Base-by-base conservation (phyloP, 2,888 invertebrate species). In the Platycnemis pennipes region DNA sequence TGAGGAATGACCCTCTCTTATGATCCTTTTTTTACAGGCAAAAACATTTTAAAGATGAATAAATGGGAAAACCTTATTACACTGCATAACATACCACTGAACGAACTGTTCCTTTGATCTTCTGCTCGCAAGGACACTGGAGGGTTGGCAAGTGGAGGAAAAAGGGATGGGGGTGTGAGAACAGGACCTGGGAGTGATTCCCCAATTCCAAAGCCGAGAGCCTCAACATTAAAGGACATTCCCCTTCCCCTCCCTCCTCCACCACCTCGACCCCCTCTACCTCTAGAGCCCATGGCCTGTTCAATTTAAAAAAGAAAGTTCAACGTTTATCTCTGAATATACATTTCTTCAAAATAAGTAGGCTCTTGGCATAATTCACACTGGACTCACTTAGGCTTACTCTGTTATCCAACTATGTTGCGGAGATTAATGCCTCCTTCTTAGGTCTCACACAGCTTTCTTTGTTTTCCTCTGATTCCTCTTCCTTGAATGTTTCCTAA, bases 141-240 rank as follows among this genome's bases (percentile, higher is more conserved):
- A 94, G 96, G 97, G 95, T 96, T 96, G n/a, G 96, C 96, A 87
- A 97, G 95, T 0, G 96, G 96, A 53, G 96, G 97, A 95, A 96
- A 97, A n/a, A 96, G 96, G 0, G 96, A 96, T 0, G 97, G 96
- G 13, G 97, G 97, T 94, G 96, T 96, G 1, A 96, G 95, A 56
- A 96, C 96, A 0, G 96, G 96, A 0, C 96, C 95, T 0, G 96
- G 96, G n/a, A 96, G 94, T 1, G 95, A 95, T 94, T 97, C 97
- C 19, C 96, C 96, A 69, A 96, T 96, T 7, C 96, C 95, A 94
- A 96, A 96, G 1, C 96, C 96, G 19, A 96, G 95, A 86, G 96
- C 96, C 94, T 97, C 97, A 0, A 96, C 95, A 37, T 95, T 96
- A 88, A 96, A 96, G 0, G 96, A 96, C 95, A 96, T 95, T 3